Evolutionary conservation across 1,140 invertebrate genomes (phyloP), one percentile per base, ranked within the genome.

Genomic region (Nomia melanderi): DNA sequence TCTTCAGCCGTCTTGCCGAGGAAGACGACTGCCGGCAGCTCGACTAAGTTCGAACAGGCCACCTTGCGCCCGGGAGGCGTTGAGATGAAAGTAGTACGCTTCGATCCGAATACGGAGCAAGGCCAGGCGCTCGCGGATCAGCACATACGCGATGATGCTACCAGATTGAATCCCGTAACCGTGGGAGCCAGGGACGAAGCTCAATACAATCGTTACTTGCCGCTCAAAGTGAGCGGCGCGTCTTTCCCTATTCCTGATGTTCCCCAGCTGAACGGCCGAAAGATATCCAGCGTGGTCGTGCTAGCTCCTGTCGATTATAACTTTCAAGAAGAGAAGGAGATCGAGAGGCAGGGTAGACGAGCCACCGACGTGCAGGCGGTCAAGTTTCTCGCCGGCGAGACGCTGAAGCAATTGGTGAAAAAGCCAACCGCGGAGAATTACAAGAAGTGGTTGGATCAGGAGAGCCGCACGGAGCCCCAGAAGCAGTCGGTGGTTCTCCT

Each of bases 41-140:
- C 67, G 33, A 93, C 93, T 79, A 90, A 91, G 77, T 81, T 91
- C 73, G 92, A 87, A 84, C 92, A 90, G 82, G 92, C 87, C 85
- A 93, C 91, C 89, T 81, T 92, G 88, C 82, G 91, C 90, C 92
- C 91, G 77, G 93, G 95, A 87, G 93, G 94, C 50, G 95, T 97
- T 23, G 96, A 97, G 91, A 96, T 97, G 93, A 97, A 97, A 93
- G 96, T 97, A 54, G 96, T 97, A 36, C 95, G 95, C 76, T 97
- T 96, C 81, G 94, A 97, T 90, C 95, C 96, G 1, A 93, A 94
- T 77, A 96, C 95, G 67, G 92, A 94, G 25, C 94, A 96, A 92
- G 96, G 95, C 75, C 94, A 95, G 82, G 92, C 94, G 67, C 91
- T 97, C 11, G 95, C 95, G 27, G 94, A 95, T 72, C 93, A 94